Evolutionary conservation across 2,113 vertebrate genomes (phyloP), one percentile per base, ranked within the genome.

Genomic region (Dipodomys spectabilis): DNA sequence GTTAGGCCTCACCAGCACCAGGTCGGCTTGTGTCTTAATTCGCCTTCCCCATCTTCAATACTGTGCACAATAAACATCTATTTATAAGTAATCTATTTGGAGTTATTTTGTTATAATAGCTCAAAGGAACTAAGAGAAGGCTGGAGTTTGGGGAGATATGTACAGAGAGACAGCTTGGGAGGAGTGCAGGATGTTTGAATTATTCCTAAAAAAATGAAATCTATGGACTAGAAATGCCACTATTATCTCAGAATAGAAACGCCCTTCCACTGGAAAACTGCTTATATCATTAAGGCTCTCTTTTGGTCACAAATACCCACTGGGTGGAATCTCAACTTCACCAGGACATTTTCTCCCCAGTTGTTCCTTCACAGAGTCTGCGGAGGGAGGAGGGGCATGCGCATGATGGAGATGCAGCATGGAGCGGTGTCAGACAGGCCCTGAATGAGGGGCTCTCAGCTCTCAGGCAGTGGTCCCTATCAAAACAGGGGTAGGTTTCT

Each of bases 391-490:
- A 28, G 19, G 27, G 65, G 25, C 13, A 53, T 25, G 19, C 28
- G 16, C 0, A 30, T 25, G 3, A 30, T 25, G 3, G 25, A 15
- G 32, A 32, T 12, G 2, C 6, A 0, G 20, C 44, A 15, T 0
- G 1, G 2, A 23, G 35, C 22, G 30, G 69, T 28, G 23, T 20
- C n/a, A 3, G 1, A 1, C 2, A 3, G 13, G 25, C 65, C 44
- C 13, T 1, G 39, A 28, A 10, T 1, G 12, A 78, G n/a, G 49
- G 19, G 16, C 18, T 75, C 0, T 0, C 13, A 74, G 81, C 20
- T 53, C 32, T 69, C 69, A 18, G 15, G 73, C 79, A 69, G 22
- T 4, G 5, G 22, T 65, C 60, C 25, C 19, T 77, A 39, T 16
- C 65, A 22, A 79, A 65, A 64, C 25, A 64, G 35, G 53, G 35